Percentiles rank a stretch among this genome's conserved stretches.
Conservation (phyloP, 2,888 invertebrate genomes). For the Sesamia inferens region DNA sequence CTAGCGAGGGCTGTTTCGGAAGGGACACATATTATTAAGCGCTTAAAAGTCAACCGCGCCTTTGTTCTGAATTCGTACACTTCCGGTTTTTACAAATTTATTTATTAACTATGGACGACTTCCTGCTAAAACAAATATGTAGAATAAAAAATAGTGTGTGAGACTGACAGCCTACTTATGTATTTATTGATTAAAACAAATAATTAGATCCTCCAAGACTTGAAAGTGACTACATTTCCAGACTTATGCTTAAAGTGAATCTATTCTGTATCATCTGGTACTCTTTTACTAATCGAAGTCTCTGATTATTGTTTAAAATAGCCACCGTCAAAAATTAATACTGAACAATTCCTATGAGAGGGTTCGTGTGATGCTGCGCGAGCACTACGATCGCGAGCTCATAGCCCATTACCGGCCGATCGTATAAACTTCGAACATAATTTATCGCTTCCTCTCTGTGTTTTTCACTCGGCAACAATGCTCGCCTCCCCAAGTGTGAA, state of each 20-base stretch:
- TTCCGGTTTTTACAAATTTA: conserved; percentile 72
- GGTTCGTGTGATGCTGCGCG: conserved; percentile 71
- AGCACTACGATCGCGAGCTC: conserved; percentile 72
- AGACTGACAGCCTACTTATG: no score
- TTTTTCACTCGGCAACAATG: conserved; percentile 87
- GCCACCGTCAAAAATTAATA: conserved; percentile 42
- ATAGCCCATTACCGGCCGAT: conserved; percentile 83
- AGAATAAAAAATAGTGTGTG: no score
- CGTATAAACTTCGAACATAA: conserved; percentile 88
- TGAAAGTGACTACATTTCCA: neutral
- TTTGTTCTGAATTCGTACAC: conserved; percentile 78
- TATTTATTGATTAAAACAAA: conserved; percentile 1
- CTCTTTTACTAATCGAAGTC: conserved; percentile 5
- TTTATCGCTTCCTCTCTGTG: conserved; percentile 88
- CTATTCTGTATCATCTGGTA: neutral
- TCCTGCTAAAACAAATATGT: no score
- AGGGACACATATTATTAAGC: conserved; percentile 85
- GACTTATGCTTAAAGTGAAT: neutral
- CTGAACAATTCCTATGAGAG: conserved; percentile 55
- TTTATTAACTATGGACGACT: no score
- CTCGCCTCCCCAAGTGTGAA: conserved; percentile 78
- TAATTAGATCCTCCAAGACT: conserved; percentile 1
- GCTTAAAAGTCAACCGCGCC: conserved; percentile 83
- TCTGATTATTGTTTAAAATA: conserved; percentile 41
- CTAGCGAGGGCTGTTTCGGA: conserved; percentile 85